Conservation (phyloP, 2,888 invertebrate genomes). For the Lasioglossum calceatum region DNA sequence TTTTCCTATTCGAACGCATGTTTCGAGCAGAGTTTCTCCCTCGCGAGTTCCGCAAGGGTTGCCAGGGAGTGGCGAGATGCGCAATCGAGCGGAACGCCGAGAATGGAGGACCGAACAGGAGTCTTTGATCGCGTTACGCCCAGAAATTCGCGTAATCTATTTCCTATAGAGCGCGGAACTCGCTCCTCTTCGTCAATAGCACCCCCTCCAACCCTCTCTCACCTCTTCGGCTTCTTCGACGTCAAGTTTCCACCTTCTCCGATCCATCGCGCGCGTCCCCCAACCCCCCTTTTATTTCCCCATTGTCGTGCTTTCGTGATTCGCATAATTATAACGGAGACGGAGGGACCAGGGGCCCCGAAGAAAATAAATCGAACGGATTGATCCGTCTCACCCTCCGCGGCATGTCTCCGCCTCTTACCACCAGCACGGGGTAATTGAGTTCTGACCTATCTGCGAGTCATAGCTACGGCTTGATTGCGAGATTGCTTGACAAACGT, state of each 20-base stretch:
- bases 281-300: background rate
- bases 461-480: conserved; percentile 30
- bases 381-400: conserved; percentile 24
- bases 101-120: conserved; percentile 9
- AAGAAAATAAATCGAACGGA: conserved; percentile 35
- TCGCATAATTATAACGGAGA: conserved; percentile 11
- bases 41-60: background rate
- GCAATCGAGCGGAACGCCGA: conserved; percentile 19
- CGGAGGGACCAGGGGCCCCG: background rate
- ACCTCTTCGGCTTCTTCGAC: background rate
- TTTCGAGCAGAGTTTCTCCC: background rate
- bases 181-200: conserved; percentile 3
- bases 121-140: conserved; percentile 29
- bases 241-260: background rate
- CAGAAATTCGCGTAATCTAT: conserved; percentile 36
- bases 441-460: conserved; percentile 28
- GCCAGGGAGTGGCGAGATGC: conserved; percentile 12
- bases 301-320: conserved; percentile 8
- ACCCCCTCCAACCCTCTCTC: background rate
- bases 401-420: background rate
- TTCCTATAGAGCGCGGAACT: conserved; percentile 15
- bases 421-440: conserved; percentile 28
- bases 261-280: background rate
- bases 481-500: conserved; percentile 33
- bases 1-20: conserved; percentile 19